Base-by-base conservation (phyloP, 2,797 vertebrate genomes). In the Trematomus bernacchii region DNA sequence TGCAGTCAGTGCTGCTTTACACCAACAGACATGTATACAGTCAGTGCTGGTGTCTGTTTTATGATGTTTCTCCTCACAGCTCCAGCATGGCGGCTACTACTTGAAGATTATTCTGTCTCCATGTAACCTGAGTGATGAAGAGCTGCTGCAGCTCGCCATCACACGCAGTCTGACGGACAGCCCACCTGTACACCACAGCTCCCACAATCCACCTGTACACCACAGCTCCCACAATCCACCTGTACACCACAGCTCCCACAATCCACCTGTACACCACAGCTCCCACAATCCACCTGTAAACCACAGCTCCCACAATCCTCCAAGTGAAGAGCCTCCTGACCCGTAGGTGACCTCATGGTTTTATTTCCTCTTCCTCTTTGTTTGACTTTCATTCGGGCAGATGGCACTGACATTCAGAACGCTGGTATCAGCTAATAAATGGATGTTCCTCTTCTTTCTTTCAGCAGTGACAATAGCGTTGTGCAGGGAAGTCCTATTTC, bases 71-170 rank as follows among this genome's bases (percentile, higher is more conserved):
- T 5, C 19, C 4, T 30, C 57, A 10, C 48, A 66, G 69, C 37
- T 12, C 43, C 60, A 37, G 57, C 70, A 94, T 94, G 94, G 88
- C 89, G 0, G 72, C n/a, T n/a, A 73, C 83, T 0, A 69, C 85
- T 92, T 0, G 97, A 98, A 63, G 98, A 99, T 74, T 98, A 97
- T 88, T 97, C 95, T 37, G 68, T 97, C 37, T 99, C 97, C 73
- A 91, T n/a, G 95, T 37, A 94, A 96, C 84, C 85, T 99, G 81
- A 97, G 92, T 0, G 97, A 99, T 50, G 96, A 98, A 0, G 95
- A 99, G 73, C 95, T 98, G 23, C 85, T 98, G 68, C 96, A 97
- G 85, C 91, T 99, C 83, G 97, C 97, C 77, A 96, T 98, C 0
- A 96, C 97, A 72, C 97, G 96, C 90, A 99, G 97, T 77, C 83